These are phyloP conservation scores for Melanostoma scalare DNA, from an alignment of 2,888 invertebrate genomes.

Conservation along the genomic window DNA sequence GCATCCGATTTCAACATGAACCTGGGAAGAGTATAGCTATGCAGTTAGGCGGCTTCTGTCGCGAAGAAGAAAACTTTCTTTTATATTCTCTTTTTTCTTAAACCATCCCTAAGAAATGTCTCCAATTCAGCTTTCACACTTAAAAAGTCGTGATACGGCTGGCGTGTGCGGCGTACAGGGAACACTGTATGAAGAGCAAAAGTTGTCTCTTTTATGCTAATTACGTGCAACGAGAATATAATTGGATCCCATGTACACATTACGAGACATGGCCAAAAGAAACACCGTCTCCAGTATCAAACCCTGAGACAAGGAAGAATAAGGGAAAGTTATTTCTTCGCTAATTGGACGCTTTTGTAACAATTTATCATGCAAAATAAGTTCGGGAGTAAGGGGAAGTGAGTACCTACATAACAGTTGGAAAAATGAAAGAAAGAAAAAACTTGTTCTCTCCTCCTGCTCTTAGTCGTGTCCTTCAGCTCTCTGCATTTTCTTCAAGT, in stretches of 20 bases:
- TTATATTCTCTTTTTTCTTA: not conserved
- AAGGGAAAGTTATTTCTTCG: constrained; percentile 71
- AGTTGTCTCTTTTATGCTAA: constrained; percentile 73
- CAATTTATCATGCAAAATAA: constrained; percentile 72
- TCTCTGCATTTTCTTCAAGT: constrained; percentile 17
- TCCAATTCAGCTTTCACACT: constrained; percentile 62
- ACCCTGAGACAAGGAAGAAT: constrained; percentile 57
- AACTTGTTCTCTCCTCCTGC: constrained; percentile 49
- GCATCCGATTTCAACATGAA: constrained; percentile 59
- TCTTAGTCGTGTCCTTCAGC: constrained; percentile 27
- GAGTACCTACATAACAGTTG: not conserved
- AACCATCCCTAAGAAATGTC: constrained; percentile 34
- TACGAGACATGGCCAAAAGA: constrained; percentile 71
- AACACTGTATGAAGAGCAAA: constrained; percentile 47
- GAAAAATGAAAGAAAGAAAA: constrained; percentile 27
- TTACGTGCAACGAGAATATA: constrained; percentile 73
- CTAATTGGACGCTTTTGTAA: constrained; percentile 73
- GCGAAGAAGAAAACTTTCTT: constrained; percentile 31
- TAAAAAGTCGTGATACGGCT: constrained; percentile 36
- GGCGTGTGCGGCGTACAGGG: not conserved
- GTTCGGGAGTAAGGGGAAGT: constrained; percentile 6
- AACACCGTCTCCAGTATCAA: constrained; percentile 70
- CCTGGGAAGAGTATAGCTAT: constrained; percentile 31
- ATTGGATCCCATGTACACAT: constrained; percentile 72
- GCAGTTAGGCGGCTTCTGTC: constrained; percentile 41